Evolutionary conservation across 2,888 invertebrate genomes (phyloP), one percentile per base, ranked within the genome.

Genomic region (Maniola hyperantus): DNA sequence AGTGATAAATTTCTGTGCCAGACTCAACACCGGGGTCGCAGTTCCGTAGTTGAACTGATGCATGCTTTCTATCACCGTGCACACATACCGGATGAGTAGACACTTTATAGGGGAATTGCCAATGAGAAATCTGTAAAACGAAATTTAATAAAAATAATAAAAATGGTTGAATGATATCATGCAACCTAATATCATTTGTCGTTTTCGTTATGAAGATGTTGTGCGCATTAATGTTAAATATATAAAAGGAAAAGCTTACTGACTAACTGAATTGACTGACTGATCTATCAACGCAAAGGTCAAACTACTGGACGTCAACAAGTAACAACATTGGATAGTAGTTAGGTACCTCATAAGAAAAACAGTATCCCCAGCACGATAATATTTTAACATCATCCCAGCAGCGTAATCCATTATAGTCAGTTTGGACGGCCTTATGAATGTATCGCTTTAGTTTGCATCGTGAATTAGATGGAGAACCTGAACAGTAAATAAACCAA

Each of bases 51-150:
- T 93, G 93, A 0, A 94, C 95, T 15, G 94, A 93, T 0, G 95
- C 94, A 61, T 94, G 93, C 69, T 93, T 94, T 4, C 95, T 92
- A 0, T 94, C 94, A 0, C 95, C 95, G 82, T 97, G 97, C 53
- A 96, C 95, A 85, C 97, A 98, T 0, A 97, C 97, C 0, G 97
- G 97, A 83, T 98, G 97, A 76, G 95, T 94, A 0, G 97, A 96
- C 71, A 95, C 94, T 83, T 97, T 97, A 87, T 95, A 97, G 0
- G 97, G 97, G 81, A 97, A 97, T 82, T 96, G 95, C 96, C 97
- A 97, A 87, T 97, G 97, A 0, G 97, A 95, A 73, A 96, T 95
- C 96, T 97, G 82, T 79, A 69, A 50, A 11, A 6, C 7, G n/a
- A 33, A 26, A 26, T 26, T 26, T 26, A 26, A 26, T 26, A 26